phyloP scores from a whole-genome alignment of 1,140 invertebrate genomes.

The Tetramorium parvispinum region DNA sequence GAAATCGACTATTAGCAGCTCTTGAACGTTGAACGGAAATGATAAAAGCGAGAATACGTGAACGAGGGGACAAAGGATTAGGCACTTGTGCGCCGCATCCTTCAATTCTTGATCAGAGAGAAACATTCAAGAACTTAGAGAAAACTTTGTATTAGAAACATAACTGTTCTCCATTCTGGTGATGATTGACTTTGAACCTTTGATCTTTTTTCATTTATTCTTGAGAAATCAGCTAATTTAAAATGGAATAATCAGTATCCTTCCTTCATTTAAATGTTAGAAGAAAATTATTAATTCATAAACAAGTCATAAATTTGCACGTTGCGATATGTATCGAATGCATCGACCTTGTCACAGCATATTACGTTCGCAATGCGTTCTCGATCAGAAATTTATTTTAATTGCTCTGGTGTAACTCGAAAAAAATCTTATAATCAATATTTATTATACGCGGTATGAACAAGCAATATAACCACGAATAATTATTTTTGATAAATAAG shows the following conservation, averaged over 20 bases:
- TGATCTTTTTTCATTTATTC: neutral
- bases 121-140: neutral
- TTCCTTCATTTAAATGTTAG: neutral
- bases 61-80: neutral
- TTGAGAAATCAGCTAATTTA: neutral
- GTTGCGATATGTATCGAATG: neutral
- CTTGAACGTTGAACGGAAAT: neutral
- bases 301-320: neutral
- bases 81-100: neutral
- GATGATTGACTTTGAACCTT: neutral
- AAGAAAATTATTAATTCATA: neutral
- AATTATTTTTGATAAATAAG: too few species aligned
- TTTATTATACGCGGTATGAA: neutral
- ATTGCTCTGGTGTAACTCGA: neutral
- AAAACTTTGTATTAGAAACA: neutral
- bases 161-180: neutral
- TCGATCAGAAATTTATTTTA: slow-evolving; percentile 13
- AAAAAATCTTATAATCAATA: neutral
- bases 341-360: neutral
- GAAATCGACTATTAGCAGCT: neutral
- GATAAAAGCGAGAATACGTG: neutral
- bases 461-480: too few species aligned
- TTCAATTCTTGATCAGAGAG: neutral
- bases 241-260: neutral
- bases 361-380: neutral